Evolutionary conservation across 2,797 vertebrate species (phyloP), one percentile per base, ranked within the genome.

Genomic region (Spizella passerina): DNA sequence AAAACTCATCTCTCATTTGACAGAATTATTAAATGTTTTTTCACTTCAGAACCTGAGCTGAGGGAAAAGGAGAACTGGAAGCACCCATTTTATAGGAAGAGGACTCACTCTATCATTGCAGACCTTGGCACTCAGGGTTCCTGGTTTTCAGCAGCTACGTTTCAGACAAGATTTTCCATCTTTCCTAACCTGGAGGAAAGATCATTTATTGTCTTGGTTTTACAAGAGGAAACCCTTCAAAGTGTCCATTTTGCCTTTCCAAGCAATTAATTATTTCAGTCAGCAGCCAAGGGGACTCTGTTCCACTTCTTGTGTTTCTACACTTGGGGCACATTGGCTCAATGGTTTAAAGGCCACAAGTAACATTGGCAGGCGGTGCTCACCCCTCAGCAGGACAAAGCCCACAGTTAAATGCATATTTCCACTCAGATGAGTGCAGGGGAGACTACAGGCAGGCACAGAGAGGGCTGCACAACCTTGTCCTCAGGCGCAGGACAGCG

Each of bases 391-490:
- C 24, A 50, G 24, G 10, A 46, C n/a, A 79, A 66, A 86, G 23
- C 8, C 17, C 44, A 34, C 5, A 10, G 32, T 22, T 55, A 27
- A 71, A 50, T 7, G 18, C 16, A 10, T 23, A n/a, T 30, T 82
- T 87, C n/a, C 53, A 44, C 16, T 29, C 4, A 8, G 29, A 14
- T 34, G 30, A 83, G 43, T 1, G 7, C 46, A 75, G 65, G 26
- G 14, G 27, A 86, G 91, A 61, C 19, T 12, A 12, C 19, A 85
- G 32, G 32, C 56, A 55, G 81, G 71, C 27, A 57, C 43, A 61
- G 65, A 43, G 49, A 93, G 65, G 36, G 78, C 80, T 93, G 78
- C 19, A 14, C 93, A 95, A 92, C 86, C 93, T 85, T 93, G 88
- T 96, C 93, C 86, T 93, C 61, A 61, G 82, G 78, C 20, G 0